A percentile compares a stretch with the other conserved stretches of the same genome.
Evolutionary conservation across 2,888 invertebrate species (phyloP).

Genomic region (Crioceris asparagi): DNA sequence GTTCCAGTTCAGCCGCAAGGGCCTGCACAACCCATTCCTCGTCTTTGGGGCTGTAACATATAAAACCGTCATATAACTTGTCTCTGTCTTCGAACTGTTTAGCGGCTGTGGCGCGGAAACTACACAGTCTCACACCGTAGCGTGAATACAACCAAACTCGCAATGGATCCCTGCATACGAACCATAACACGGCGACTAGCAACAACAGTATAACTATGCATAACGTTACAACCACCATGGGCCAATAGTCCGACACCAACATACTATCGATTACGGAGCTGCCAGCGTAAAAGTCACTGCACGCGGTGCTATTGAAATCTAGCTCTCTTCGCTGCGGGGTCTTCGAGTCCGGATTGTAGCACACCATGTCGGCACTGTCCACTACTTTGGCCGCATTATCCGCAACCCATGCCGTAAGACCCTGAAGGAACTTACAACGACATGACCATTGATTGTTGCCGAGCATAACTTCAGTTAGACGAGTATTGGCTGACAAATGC

Average conservation of each 20-base stretch:
- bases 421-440: conserved; percentile 79
- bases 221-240: conserved; percentile 70
- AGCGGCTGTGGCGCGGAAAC: conserved; percentile 54
- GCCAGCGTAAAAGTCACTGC: conserved; percentile 77
- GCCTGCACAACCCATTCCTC: conserved; percentile 81
- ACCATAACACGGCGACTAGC: conserved; percentile 64
- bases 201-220: conserved; percentile 67
- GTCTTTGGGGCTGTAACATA: conserved; percentile 86
- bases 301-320: conserved; percentile 75
- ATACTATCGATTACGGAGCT: conserved; percentile 74
- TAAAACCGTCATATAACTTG: conserved; percentile 84
- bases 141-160: conserved; percentile 81
- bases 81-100: conserved; percentile 64
- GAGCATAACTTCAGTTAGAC: conserved; percentile 63
- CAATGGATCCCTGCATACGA: conserved; percentile 76
- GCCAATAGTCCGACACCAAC: conserved; percentile 74
- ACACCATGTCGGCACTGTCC: conserved; percentile 70
- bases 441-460: conserved; percentile 85
- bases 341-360: conserved; percentile 64
- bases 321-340: conserved; percentile 68
- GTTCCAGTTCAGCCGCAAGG: conserved; percentile 75
- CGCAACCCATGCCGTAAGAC: conserved; percentile 69
- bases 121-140: conserved; percentile 74
- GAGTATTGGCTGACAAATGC: conserved; percentile 57
- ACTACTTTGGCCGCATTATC: conserved; percentile 72